These are phyloP conservation scores for Catonia carolina DNA, from an alignment of 2,888 invertebrate genomes.

Conservation along the genomic window DNA sequence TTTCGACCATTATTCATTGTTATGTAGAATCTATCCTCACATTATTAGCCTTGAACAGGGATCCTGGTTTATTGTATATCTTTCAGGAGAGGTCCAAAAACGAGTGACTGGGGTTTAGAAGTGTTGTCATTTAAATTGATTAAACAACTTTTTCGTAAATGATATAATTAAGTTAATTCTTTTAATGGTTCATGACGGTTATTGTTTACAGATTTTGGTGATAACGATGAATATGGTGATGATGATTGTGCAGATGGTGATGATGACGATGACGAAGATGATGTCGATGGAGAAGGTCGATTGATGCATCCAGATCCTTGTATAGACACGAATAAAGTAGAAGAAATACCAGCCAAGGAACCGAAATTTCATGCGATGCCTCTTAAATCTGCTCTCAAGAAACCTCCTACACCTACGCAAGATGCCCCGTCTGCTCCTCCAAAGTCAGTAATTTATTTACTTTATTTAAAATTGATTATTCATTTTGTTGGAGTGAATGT, in stretches of 20 bases:
- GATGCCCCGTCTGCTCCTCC: conserved; percentile 65
- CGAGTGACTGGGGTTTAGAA: too few relatives aligned
- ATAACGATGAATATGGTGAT: conserved; percentile 30
- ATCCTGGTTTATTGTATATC: too few relatives aligned
- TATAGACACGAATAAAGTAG: conserved; percentile 76
- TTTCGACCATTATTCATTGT: too few relatives aligned
- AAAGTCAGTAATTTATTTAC: conserved; percentile 57
- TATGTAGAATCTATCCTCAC: too few relatives aligned
- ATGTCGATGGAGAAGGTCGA: conserved; percentile 47
- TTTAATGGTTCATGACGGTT: too few relatives aligned
- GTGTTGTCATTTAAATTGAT: too few relatives aligned
- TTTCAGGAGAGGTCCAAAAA: too few relatives aligned
- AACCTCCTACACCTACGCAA: conserved; percentile 66
- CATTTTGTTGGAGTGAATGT: too few relatives aligned
- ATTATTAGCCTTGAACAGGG: too few relatives aligned
- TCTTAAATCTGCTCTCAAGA: conserved; percentile 86
- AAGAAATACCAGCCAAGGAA: conserved; percentile 90
- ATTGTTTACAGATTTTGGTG: not conserved
- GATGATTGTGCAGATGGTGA: conserved; percentile 43
- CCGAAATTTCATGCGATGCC: conserved; percentile 87
- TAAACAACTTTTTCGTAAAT: too few relatives aligned
- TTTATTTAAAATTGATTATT: conserved; percentile 10
- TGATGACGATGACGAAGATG: conserved; percentile 53
- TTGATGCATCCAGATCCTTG: conserved; percentile 57
- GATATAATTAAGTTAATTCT: too few relatives aligned